Evolutionary conservation across 1,140 invertebrate genomes (phyloP).

Genomic region (Euborellia annulipes): DNA sequence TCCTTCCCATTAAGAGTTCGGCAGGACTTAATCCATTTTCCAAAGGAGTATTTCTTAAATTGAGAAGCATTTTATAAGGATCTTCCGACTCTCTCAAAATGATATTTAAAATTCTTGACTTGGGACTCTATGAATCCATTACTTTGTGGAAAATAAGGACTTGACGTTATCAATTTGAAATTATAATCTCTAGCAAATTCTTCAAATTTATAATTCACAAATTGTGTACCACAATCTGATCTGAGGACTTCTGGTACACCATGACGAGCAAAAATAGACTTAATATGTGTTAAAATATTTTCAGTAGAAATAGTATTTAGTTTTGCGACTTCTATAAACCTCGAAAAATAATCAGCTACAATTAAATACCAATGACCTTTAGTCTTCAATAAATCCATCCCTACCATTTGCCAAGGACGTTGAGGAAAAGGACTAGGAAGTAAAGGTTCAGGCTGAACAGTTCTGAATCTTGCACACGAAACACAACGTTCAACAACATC

Average conservation of each 20-base stretch:
- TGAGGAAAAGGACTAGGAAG: not conserved
- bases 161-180: too few relatives aligned
- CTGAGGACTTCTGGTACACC: not conserved
- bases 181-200: too few relatives aligned
- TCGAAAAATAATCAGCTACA: constrained; percentile 1
- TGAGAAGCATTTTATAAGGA: too few relatives aligned
- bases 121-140: not conserved
- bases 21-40: too few relatives aligned
- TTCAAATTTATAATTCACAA: not conserved
- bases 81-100: constrained; percentile 3
- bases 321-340: not conserved
- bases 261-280: constrained; percentile 1
- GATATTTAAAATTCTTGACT: not conserved
- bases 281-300: not conserved
- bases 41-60: too few relatives aligned
- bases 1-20: too few relatives aligned
- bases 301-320: not conserved
- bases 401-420: not conserved
- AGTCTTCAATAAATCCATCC: not conserved
- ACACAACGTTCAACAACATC: not conserved
- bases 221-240: constrained; percentile 3
- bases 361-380: constrained; percentile 1
- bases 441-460: not conserved
- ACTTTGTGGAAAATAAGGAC: not conserved
- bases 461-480: not conserved